Percentiles rank a stretch among this genome's conserved stretches.
Conservation (phyloP, 2,888 invertebrate genomes). For the Lysandra bellargus region DNA sequence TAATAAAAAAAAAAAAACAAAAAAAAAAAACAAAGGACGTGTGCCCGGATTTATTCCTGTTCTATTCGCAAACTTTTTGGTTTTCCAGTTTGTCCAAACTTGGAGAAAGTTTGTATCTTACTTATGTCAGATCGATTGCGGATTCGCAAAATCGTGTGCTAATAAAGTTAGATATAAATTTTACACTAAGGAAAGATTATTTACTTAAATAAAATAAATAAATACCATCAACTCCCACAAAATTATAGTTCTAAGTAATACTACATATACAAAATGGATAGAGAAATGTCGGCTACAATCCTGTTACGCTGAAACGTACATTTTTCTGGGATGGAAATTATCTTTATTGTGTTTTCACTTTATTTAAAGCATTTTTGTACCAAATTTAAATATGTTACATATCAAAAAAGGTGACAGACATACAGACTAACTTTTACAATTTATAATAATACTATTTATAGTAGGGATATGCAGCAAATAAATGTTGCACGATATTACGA, state of each 20-base stretch:
- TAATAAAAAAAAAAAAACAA: conserved; percentile 43
- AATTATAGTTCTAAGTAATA: neutral
- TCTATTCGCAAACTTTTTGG: conserved; percentile 34
- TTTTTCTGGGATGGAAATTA: neutral
- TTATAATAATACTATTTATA: neutral
- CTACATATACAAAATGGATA: neutral
- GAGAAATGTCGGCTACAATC: no score
- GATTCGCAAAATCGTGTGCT: neutral
- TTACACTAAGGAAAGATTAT: neutral
- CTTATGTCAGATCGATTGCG: neutral
- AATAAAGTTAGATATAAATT: neutral
- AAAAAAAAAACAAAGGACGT: conserved; percentile 44
- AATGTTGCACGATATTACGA: neutral
- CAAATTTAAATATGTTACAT: neutral
- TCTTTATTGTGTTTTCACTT: neutral
- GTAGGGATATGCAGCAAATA: neutral
- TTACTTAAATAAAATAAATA: neutral
- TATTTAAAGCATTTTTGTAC: neutral
- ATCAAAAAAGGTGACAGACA: neutral
- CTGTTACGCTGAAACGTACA: no score
- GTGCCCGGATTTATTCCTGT: conserved; percentile 40
- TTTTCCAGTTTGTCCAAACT: neutral
- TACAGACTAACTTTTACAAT: neutral
- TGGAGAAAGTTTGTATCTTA: neutral
- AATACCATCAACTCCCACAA: no score